Percentiles rank a stretch among this genome's conserved stretches.
Evolutionary conservation across 2,888 invertebrate genomes (phyloP).

Genomic region (Polylopha cassiicola): DNA sequence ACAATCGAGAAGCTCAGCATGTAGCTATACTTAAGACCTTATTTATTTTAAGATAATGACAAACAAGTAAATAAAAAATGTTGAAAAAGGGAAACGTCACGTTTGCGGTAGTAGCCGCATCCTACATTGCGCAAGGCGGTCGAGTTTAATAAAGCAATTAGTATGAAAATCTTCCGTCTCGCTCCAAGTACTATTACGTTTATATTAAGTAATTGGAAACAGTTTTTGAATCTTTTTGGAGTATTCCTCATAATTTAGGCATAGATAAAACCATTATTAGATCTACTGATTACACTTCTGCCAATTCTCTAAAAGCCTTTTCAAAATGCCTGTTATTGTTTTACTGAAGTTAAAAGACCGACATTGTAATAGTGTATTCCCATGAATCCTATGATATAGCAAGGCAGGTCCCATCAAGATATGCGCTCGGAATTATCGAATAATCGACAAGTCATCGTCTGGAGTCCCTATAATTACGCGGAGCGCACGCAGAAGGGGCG

Average conservation of each 20-base stretch:
- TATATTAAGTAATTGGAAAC: constrained; percentile 30
- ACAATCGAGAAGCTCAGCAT: too few species aligned
- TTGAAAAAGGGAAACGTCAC: constrained; percentile 21
- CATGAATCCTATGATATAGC: constrained; percentile 1
- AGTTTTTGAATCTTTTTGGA: constrained; percentile 25
- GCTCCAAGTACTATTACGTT: constrained; percentile 41
- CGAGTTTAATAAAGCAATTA: constrained; percentile 51
- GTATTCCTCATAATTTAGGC: constrained; percentile 23
- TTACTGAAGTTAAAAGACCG: too few species aligned
- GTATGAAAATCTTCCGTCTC: constrained; percentile 53
- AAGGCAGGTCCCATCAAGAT: constrained; percentile 15
- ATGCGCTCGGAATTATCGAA: constrained; percentile 12
- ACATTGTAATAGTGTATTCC: too few species aligned
- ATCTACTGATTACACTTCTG: too few species aligned
- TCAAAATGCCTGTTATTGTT: too few species aligned
- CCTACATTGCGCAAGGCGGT: constrained; percentile 41
- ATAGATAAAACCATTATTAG: too few species aligned
- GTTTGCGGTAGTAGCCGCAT: constrained; percentile 31
- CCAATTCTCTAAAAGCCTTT: too few species aligned
- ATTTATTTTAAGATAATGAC: constrained; percentile 3
- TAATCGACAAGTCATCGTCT: constrained; percentile 21
- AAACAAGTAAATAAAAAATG: constrained; percentile 9
- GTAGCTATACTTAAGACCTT: too few species aligned
- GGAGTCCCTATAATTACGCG: constrained; percentile 17
- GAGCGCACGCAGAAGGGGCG: constrained; percentile 15